A percentile compares a stretch with the other conserved stretches of the same genome.
phyloP scores from a whole-genome alignment of 1,140 invertebrate genomes.

The Caenorhabditis remanei region DNA sequence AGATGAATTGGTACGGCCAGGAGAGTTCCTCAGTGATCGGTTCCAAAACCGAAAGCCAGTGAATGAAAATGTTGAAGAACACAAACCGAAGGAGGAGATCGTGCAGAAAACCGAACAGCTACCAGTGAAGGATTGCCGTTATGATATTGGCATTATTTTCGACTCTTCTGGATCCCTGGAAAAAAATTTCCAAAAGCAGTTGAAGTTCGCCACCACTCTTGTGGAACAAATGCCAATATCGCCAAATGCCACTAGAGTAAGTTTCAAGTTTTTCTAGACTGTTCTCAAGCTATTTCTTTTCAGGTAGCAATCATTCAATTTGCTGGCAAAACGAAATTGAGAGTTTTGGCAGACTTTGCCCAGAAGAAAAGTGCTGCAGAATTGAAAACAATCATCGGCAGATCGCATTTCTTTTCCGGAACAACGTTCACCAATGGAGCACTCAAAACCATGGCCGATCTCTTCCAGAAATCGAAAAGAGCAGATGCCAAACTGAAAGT shows the following conservation, averaged over 20 bases:
- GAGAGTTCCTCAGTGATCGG: neutral
- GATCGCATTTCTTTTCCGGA: constrained; percentile 25
- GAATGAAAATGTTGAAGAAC: neutral
- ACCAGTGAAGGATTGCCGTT: constrained; percentile 3
- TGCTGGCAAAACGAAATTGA: neutral
- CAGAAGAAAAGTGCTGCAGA: neutral
- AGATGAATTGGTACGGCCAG: neutral
- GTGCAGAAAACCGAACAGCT: neutral
- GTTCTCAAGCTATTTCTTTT: neutral
- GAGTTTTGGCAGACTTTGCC: neutral
- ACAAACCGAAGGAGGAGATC: neutral
- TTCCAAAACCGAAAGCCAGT: neutral
- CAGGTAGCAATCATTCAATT: constrained; percentile 43
- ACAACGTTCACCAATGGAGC: constrained; percentile 51
- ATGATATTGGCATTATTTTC: constrained; percentile 53
- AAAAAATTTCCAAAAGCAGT: constrained; percentile 49
- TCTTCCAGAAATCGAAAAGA: neutral
- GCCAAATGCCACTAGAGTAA: constrained; percentile 1
- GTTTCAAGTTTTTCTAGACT: neutral
- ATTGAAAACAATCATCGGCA: constrained; percentile 1
- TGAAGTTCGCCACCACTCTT: neutral
- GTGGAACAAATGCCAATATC: constrained; percentile 11
- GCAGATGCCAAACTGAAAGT: neutral
- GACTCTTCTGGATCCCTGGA: constrained; percentile 50
- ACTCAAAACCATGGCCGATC: neutral